phyloP scores from a whole-genome alignment of 2,797 vertebrate genomes.

The Diplodus sargus region DNA sequence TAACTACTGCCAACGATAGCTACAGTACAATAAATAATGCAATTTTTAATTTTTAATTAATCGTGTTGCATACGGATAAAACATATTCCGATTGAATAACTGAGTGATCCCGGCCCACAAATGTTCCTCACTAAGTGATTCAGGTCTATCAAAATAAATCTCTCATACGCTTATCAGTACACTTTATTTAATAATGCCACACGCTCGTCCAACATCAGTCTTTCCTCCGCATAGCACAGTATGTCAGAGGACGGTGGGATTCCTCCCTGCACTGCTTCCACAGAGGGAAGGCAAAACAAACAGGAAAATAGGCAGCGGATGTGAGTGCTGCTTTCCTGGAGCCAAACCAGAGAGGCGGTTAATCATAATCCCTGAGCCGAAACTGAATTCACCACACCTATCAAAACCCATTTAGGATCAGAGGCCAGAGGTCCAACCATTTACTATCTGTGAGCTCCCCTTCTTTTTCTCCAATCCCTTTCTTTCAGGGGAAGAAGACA shows the following conservation, averaged over 20 bases:
- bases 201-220: not conserved
- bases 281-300: constrained; percentile 57
- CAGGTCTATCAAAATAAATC: constrained; percentile 10
- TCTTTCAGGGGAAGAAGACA: constrained; percentile 67
- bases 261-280: constrained; percentile 27
- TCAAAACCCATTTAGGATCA: constrained; percentile 81
- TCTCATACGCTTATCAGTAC: constrained; percentile 23
- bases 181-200: constrained; percentile 16
- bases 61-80: not conserved
- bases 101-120: not conserved
- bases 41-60: not conserved
- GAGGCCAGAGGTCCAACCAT: constrained; percentile 72
- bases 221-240: constrained; percentile 20
- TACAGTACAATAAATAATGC: too few relatives aligned
- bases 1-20: too few relatives aligned
- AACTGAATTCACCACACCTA: constrained; percentile 77
- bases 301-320: constrained; percentile 60
- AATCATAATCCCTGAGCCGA: constrained; percentile 73
- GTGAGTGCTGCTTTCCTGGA: constrained; percentile 60
- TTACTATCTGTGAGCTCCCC: constrained; percentile 67
- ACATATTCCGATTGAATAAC: not conserved
- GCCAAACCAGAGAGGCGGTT: constrained; percentile 64
- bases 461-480: constrained; percentile 69
- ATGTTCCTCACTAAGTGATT: not conserved
- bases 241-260: constrained; percentile 18